phyloP scores from a whole-genome alignment of 2,888 invertebrate genomes.

The Conops quadrifasciatus region DNA sequence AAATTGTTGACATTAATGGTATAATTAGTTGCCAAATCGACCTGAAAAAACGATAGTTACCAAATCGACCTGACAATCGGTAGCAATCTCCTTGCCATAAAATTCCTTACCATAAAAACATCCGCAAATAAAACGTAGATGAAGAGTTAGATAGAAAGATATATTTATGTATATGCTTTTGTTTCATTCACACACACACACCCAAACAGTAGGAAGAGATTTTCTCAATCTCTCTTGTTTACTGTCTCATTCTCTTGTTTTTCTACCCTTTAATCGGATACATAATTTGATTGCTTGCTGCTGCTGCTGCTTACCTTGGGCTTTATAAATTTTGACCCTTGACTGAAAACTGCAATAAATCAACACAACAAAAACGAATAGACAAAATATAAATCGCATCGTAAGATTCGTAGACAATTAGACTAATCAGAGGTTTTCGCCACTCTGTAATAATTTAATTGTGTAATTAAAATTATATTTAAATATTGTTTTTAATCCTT shows the following conservation, averaged over 20 bases:
- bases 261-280: conserved; percentile 37
- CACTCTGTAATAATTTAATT: background rate
- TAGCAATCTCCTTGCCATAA: background rate
- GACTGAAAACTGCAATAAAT: background rate
- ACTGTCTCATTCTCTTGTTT: background rate
- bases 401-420: no score
- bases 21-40: no score
- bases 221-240: background rate
- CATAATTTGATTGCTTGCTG: conserved; percentile 40
- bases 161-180: conserved; percentile 20
- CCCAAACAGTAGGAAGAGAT: no score
- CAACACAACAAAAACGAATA: no score
- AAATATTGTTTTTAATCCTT: no score
- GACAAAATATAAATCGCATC: no score
- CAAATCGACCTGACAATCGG: no score
- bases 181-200: background rate
- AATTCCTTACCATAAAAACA: conserved; percentile 8
- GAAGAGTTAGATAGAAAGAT: background rate
- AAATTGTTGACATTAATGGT: no score
- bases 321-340: conserved; percentile 14
- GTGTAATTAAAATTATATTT: background rate
- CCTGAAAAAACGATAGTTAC: no score
- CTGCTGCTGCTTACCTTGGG: conserved; percentile 28
- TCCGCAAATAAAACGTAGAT: conserved; percentile 10
- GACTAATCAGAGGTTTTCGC: no score